Conservation (phyloP, 1,140 invertebrate species). For the Harpegnathos saltator region DNA sequence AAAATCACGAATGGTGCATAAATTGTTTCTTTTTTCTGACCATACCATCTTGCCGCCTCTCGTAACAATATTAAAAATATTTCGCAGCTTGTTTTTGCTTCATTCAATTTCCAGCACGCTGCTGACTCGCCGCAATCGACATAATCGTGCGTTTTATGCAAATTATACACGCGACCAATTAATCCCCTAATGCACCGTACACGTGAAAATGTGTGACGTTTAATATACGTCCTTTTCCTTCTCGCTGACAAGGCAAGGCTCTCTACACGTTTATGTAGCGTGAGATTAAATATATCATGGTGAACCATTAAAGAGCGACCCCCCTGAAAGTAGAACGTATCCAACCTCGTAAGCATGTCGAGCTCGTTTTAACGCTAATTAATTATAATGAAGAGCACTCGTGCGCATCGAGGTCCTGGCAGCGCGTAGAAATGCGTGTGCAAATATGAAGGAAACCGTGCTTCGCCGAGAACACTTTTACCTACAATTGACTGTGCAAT, state of each 20-base stretch:
- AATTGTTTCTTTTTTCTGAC: neutral
- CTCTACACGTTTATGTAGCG: slow-evolving; percentile 19
- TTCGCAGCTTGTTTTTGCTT: neutral
- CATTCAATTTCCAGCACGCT: slow-evolving; percentile 1
- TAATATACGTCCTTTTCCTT: slow-evolving; percentile 32
- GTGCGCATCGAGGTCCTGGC: slow-evolving; percentile 53
- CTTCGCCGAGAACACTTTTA: slow-evolving; percentile 6
- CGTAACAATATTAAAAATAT: slow-evolving; percentile 7
- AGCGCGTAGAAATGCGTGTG: slow-evolving; percentile 34
- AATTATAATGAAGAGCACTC: slow-evolving; percentile 70
- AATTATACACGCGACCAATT: slow-evolving; percentile 32
- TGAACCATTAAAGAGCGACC: slow-evolving; percentile 47
- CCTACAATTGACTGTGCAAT: slow-evolving; percentile 2
- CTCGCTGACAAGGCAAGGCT: neutral
- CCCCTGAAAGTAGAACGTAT: slow-evolving; percentile 54
- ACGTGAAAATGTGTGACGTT: slow-evolving; percentile 35
- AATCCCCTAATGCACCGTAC: slow-evolving; percentile 38
- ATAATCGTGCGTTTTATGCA: slow-evolving; percentile 26
- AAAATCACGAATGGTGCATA: slow-evolving; percentile 16
- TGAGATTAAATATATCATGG: slow-evolving; percentile 57
- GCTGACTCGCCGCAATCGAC: slow-evolving; percentile 12
- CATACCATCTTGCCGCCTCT: neutral
- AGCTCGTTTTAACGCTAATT: slow-evolving; percentile 70
- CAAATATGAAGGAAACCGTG: neutral
- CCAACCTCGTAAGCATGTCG: slow-evolving; percentile 42